These are phyloP conservation scores for Andrena bicolor DNA, from an alignment of 2,888 invertebrate genomes.

Conservation along the genomic window DNA sequence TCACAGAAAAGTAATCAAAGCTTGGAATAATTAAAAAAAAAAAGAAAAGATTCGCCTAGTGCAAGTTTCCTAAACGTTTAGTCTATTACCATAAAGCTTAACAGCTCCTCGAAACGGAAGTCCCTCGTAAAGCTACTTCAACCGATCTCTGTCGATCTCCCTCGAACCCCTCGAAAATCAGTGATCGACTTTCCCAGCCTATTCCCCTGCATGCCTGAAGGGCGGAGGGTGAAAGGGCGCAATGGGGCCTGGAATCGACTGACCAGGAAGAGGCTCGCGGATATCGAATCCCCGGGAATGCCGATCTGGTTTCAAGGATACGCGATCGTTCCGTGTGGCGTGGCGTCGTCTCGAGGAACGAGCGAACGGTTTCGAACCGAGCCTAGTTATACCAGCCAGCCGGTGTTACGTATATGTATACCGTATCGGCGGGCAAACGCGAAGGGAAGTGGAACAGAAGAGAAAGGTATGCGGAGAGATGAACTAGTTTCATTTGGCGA, in stretches of 20 bases:
- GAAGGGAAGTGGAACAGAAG: constrained; percentile 84
- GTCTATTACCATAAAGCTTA: not conserved
- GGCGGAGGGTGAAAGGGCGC: not conserved
- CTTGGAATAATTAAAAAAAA: too few relatives aligned
- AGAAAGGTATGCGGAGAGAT: constrained; percentile 84
- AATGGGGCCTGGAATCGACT: not conserved
- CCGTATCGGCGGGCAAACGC: constrained; percentile 68
- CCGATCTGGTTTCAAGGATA: constrained; percentile 54
- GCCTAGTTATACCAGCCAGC: constrained; percentile 82
- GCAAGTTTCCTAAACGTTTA: not conserved
- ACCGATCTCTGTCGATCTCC: too few relatives aligned
- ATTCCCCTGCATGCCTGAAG: not conserved
- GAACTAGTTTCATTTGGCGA: constrained; percentile 82
- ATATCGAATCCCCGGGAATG: not conserved
- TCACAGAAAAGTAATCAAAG: too few relatives aligned
- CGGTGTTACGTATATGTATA: constrained; percentile 71
- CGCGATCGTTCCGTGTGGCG: constrained; percentile 71
- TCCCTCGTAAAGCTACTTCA: not conserved
- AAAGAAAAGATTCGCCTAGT: not conserved
- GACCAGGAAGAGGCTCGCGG: not conserved
- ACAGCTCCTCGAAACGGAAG: not conserved
- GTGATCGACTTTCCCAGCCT: not conserved
- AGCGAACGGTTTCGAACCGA: constrained; percentile 78
- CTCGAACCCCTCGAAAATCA: not conserved
- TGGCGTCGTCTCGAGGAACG: constrained; percentile 76